phyloP scores from a whole-genome alignment of 2,113 vertebrate genomes.

The Anoplopoma fimbria region DNA sequence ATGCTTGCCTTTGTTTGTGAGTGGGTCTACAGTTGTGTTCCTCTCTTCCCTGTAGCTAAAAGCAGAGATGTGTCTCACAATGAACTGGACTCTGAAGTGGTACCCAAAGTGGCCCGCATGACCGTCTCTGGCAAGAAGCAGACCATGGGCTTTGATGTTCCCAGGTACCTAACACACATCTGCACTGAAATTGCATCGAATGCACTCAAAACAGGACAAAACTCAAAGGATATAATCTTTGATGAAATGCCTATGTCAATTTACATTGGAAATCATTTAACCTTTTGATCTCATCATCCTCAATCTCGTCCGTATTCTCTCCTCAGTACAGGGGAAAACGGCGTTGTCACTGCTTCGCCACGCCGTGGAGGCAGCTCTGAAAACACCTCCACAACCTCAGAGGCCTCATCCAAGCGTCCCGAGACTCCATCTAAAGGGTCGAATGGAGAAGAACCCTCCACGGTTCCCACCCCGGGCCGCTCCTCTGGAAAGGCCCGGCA shows the following conservation, averaged over 20 bases:
- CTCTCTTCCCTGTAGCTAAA: constrained; percentile 87
- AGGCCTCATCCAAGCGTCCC: constrained; percentile 65
- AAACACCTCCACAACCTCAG: constrained; percentile 62
- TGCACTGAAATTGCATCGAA: too few relatives aligned
- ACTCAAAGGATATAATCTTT: too few relatives aligned
- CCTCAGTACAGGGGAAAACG: constrained; percentile 86
- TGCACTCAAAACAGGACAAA: too few relatives aligned
- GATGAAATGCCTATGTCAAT: not conserved
- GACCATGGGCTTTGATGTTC: constrained; percentile 97
- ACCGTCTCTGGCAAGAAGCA: constrained; percentile 98
- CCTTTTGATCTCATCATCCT: too few relatives aligned
- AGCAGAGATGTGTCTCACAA: constrained; percentile 82
- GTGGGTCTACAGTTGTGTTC: constrained; percentile 20
- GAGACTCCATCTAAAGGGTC: constrained; percentile 81
- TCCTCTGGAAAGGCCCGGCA: constrained; percentile 88
- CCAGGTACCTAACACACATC: constrained; percentile 86
- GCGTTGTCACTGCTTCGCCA: constrained; percentile 67
- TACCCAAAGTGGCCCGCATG: constrained; percentile 97
- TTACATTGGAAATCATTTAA: not conserved
- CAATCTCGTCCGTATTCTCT: not conserved
- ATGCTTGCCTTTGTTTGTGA: constrained; percentile 26
- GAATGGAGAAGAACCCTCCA: constrained; percentile 78
- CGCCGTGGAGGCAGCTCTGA: constrained; percentile 84
- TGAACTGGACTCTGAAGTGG: constrained; percentile 90
- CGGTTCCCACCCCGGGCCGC: constrained; percentile 80